Evolutionary conservation across 2,113 vertebrate genomes (phyloP).

Genomic region (Thomomys bottae): DNA sequence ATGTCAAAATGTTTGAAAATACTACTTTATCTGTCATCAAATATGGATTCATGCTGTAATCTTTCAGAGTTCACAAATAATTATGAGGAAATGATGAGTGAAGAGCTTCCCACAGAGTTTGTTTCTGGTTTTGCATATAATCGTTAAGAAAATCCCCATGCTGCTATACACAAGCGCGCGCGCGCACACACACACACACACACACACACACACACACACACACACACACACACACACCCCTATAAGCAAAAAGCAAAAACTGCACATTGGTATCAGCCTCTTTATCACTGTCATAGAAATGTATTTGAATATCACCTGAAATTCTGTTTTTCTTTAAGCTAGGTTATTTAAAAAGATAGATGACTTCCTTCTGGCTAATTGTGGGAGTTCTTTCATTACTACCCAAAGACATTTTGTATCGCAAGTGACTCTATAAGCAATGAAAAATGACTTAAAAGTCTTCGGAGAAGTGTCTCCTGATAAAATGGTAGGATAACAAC

Average conservation of each 20-base stretch:
- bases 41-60: conserved; percentile 65
- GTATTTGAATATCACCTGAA: conserved; percentile 75
- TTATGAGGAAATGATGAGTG: conserved; percentile 49
- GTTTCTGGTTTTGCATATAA: background rate
- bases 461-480: conserved; percentile 80
- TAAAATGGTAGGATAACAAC: conserved; percentile 85
- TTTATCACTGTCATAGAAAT: conserved; percentile 86
- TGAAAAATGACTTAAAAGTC: conserved; percentile 85
- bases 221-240: background rate
- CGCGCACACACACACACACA: background rate
- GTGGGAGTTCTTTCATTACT: conserved; percentile 85
- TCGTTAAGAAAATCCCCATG: conserved; percentile 23
- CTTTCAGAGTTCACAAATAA: conserved; percentile 61
- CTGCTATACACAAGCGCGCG: background rate
- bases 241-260: conserved; percentile 62
- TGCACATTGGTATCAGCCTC: conserved; percentile 41
- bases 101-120: conserved; percentile 21
- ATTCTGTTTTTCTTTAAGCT: conserved; percentile 77
- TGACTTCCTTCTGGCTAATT: conserved; percentile 89
- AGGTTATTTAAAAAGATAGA: conserved; percentile 86
- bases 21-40: conserved; percentile 33
- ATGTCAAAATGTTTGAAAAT: conserved; percentile 20
- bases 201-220: background rate
- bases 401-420: conserved; percentile 85
- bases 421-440: conserved; percentile 85